Base-by-base conservation (phyloP, 2,797 vertebrate genomes). In the Acanthurus leucopareius region DNA sequence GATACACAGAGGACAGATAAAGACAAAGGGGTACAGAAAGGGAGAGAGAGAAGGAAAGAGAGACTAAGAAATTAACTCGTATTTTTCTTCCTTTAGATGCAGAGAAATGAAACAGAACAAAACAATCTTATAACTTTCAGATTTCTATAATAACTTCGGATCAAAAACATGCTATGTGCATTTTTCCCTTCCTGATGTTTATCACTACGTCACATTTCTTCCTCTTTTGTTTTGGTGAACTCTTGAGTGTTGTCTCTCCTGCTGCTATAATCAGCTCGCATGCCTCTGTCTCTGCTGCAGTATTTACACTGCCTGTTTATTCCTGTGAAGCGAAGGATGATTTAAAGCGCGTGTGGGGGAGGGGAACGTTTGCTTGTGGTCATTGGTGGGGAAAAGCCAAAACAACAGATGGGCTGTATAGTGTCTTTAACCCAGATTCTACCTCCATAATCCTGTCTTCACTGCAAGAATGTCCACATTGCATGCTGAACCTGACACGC, bases 391-490 rank as follows among this genome's bases (percentile, higher is more conserved):
- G 77, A 60, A 83, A 89, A 86, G 93, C 79, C 95, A 96, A 93
- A 95, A 95, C 92, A 95, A 93, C 96, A 97, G 95, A 96, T 96
- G 96, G 94, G 85, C 87, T 69, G 87, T 90, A 85, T 88, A 75
- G 82, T 90, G 92, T 91, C 93, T 92, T 92, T 95, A 95, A 95
- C 92, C 93, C 89, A 94, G 91, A 96, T 95, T 95, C 92, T 90
- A 82, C 87, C 88, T 79, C 88, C 79, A 64, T 96, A 96, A 96
- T 96, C 94, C 93, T 56, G 77, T 93, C 83, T 75, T 85, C 87
- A 91, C 92, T 94, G 75, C 79, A 92, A 93, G 93, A 95, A 96
- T 94, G 79, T 88, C 71, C 74, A 78, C 66, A 56, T 65, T 32
- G 64, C 80, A 84, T 17, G 58, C 56, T 51, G 73, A 73, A 84